Evolutionary conservation across 2,888 invertebrate species (phyloP).

Genomic region (Pheosia tremula): DNA sequence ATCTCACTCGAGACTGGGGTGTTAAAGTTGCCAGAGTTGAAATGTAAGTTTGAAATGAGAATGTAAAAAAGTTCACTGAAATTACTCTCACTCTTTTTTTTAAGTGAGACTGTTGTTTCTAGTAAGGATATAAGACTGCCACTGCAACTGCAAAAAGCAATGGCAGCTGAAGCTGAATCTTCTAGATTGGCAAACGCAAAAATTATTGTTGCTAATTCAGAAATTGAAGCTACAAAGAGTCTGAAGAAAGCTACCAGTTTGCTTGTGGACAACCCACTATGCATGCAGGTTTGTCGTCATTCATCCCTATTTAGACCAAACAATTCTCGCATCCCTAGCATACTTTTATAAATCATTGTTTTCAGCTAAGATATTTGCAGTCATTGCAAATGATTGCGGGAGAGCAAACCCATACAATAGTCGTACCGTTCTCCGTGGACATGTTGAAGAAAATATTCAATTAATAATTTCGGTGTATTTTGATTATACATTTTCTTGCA

Average conservation of each 20-base stretch:
- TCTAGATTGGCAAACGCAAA: slow-evolving; percentile 85
- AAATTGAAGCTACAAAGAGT: slow-evolving; percentile 85
- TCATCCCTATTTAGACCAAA: neutral
- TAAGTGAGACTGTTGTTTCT: neutral
- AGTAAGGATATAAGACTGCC: slow-evolving; percentile 65
- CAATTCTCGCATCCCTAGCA: slow-evolving; percentile 31
- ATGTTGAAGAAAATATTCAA: slow-evolving; percentile 68
- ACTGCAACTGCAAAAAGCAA: slow-evolving; percentile 83
- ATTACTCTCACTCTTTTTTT: neutral
- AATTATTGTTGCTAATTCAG: slow-evolving; percentile 87
- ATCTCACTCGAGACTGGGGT: slow-evolving; percentile 93
- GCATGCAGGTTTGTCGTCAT: slow-evolving; percentile 60
- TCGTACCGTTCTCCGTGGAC: slow-evolving; percentile 94
- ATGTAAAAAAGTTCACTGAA: too few species aligned
- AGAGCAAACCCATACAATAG: slow-evolving; percentile 95
- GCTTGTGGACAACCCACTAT: slow-evolving; percentile 82
- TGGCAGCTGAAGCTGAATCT: slow-evolving; percentile 87
- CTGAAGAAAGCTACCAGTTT: slow-evolving; percentile 86
- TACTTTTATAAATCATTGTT: slow-evolving; percentile 21
- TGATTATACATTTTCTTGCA: slow-evolving; percentile 1
- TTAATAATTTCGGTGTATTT: slow-evolving; percentile 16
- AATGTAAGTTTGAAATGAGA: slow-evolving; percentile 86
- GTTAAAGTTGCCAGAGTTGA: slow-evolving; percentile 94
- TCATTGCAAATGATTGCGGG: slow-evolving; percentile 93
- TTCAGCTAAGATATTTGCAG: slow-evolving; percentile 91